Evolutionary conservation across 2,797 vertebrate species (phyloP).

Genomic region (Toxotes lorentzi): DNA sequence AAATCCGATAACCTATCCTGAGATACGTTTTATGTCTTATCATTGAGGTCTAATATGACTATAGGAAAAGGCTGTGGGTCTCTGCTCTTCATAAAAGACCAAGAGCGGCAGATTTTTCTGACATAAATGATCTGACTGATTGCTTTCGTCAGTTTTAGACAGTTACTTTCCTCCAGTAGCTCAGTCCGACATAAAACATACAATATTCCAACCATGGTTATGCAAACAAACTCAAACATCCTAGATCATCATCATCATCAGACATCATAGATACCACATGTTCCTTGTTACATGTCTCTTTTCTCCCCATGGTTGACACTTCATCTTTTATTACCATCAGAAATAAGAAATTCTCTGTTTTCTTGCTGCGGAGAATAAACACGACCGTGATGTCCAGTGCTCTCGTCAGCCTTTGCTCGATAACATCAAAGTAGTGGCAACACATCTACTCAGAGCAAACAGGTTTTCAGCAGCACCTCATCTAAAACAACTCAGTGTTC

Average conservation of each 20-base stretch:
- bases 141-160: neutral
- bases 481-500: neutral
- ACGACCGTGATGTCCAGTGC: constrained; percentile 26
- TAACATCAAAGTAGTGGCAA: constrained; percentile 41
- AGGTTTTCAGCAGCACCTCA: neutral
- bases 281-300: neutral
- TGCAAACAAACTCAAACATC: neutral
- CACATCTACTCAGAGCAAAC: constrained; percentile 15
- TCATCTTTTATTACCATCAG: constrained; percentile 8
- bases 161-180: neutral
- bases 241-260: too few species aligned
- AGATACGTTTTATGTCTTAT: neutral
- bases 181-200: neutral
- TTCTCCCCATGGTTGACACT: neutral
- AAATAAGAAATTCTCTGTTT: constrained; percentile 19
- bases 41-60: neutral
- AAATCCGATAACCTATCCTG: neutral
- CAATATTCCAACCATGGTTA: neutral
- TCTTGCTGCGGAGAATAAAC: constrained; percentile 13
- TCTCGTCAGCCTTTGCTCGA: constrained; percentile 23
- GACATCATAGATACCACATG: neutral
- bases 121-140: neutral
- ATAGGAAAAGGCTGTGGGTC: neutral
- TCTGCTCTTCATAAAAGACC: neutral
- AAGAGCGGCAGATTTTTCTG: neutral